These are phyloP conservation scores for Apamea monoglypha DNA, from an alignment of 2,888 invertebrate genomes.

Conservation along the genomic window DNA sequence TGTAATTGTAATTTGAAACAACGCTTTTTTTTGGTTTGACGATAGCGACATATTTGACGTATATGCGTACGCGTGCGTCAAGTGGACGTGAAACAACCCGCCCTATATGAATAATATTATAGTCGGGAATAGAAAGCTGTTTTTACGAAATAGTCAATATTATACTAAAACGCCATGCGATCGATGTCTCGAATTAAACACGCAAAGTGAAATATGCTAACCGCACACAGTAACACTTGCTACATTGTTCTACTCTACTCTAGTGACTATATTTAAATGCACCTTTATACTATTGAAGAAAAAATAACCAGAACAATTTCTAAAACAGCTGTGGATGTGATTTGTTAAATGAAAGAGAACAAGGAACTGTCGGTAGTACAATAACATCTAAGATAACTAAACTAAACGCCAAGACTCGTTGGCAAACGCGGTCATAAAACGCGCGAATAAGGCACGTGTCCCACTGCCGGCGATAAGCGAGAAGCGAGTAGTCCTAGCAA, in stretches of 20 bases:
- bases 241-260: slow-evolving; percentile 27
- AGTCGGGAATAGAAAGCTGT: background rate
- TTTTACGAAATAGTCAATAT: background rate
- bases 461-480: background rate
- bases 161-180: background rate
- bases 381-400: background rate
- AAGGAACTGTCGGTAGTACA: slow-evolving; percentile 42
- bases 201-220: background rate
- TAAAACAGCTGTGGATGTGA: background rate
- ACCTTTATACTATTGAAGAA: slow-evolving; percentile 39
- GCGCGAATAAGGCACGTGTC: background rate
- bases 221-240: background rate
- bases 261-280: slow-evolving; percentile 74
- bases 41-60: too few species aligned
- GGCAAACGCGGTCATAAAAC: background rate
- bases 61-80: too few species aligned
- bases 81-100: too few species aligned
- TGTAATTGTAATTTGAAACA: too few species aligned
- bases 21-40: too few species aligned
- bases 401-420: background rate
- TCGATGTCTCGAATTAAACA: background rate
- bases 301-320: background rate
- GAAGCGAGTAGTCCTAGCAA: background rate
- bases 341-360: background rate
- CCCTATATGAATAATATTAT: background rate